These are phyloP conservation scores for Coracopsis vasa DNA, from an alignment of 2,113 vertebrate species.

Conservation along the genomic window DNA sequence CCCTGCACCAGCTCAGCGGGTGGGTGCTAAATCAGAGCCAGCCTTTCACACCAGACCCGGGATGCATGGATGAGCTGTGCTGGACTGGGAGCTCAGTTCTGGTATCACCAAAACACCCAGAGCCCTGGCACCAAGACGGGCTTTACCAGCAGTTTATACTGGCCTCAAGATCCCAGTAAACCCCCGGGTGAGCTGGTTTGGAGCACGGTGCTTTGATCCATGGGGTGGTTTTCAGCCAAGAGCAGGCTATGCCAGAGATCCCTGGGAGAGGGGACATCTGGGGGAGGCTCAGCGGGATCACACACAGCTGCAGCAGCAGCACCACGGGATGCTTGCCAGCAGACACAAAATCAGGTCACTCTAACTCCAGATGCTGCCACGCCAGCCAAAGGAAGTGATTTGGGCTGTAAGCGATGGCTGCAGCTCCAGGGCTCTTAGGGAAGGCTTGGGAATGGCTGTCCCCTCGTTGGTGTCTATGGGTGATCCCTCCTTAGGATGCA, in stretches of 20 bases:
- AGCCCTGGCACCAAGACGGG: background rate
- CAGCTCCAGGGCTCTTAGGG: background rate
- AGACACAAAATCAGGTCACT: constrained; percentile 48
- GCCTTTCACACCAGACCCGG: fast-evolving
- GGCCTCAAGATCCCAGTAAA: background rate
- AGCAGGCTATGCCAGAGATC: background rate
- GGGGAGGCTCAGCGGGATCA: background rate
- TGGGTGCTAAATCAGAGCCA: background rate
- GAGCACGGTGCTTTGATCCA: background rate
- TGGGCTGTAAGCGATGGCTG: background rate
- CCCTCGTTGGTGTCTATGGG: background rate
- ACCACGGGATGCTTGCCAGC: background rate
- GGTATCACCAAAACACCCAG: background rate
- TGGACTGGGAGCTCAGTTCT: background rate
- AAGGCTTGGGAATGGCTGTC: background rate
- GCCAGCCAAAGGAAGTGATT: background rate
- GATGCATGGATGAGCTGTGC: fast-evolving
- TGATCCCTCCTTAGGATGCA: background rate
- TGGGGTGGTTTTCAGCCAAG: background rate
- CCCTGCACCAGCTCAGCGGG: background rate
- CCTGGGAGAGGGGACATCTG: fast-evolving
- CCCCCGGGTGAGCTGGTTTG: background rate
- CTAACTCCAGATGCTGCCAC: background rate
- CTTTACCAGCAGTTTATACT: background rate
- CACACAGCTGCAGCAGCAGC: background rate